Base-by-base conservation (phyloP, 1,140 invertebrate genomes). In the Archegozetes longisetosus region DNA sequence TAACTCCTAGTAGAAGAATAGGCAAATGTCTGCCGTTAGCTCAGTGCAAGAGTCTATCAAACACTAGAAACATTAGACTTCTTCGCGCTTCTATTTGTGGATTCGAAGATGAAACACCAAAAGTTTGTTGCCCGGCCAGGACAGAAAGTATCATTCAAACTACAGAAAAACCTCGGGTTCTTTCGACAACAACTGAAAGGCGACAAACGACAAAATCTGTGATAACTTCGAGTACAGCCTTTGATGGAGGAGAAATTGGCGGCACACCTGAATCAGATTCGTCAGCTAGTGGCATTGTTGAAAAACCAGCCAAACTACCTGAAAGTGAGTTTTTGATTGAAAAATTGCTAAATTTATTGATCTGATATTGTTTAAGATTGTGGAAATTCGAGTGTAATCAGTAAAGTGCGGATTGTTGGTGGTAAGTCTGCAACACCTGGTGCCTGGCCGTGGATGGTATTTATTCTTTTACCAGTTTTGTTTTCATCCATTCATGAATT, bases 361-460 rank as follows among this genome's bases (percentile, higher is more conserved):
- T 25, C 53, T 29, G 26, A 57, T 26, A 17, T 61, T 26, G 22
- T 24, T 54, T 22, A 3, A 14, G n/a, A 1, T 29, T 62, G 49
- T 47, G 60, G 27, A 23, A 20, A 25, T 22, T 40, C 27, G 24
- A 26, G 14, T 22, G 24, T 50, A 28, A 53, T n/a, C n/a, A 32
- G 14, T 54, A 52, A 25, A n/a, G 55, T 27, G 23, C 40, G 64
- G 27, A 61, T 66, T 22, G 61, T 66, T 28, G 64, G 64, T 24
- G 66, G 66, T 3, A 25, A 22, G 14, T 55, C 55, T n/a, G 62
- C 66, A 1, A 46, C 49, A 32, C 51, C 47, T 2, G 66, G 66
- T 22, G 24, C 50, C 28, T 66, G 63, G 61, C 66, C 66, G 2
- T 66, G 66, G 66, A 66, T 66, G 58, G 64, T 63, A 29, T 51